Conservation (phyloP, 2,113 vertebrate species). For the Dunckerocampus dactyliophorus region DNA sequence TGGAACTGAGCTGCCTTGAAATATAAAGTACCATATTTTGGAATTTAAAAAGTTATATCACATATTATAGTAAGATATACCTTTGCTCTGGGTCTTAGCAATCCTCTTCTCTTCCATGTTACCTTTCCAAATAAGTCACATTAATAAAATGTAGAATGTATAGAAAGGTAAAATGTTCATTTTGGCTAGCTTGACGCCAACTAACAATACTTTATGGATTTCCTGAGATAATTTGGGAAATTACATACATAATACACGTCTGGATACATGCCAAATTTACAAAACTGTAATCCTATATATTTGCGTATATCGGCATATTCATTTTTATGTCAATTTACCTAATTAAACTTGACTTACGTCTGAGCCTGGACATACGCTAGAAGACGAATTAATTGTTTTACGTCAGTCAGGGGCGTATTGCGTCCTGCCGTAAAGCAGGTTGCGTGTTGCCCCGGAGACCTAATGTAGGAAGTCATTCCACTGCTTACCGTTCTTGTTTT, state of each 20-base stretch:
- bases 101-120: slow-evolving; percentile 20
- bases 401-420: slow-evolving; percentile 20
- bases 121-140: neutral
- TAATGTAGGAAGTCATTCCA: slow-evolving; percentile 67
- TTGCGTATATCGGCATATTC: neutral
- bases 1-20: slow-evolving; percentile 21
- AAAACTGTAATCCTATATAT: neutral
- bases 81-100: slow-evolving; percentile 17
- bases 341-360: neutral
- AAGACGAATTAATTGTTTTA: neutral
- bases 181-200: too few relatives aligned
- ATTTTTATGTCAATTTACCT: neutral
- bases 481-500: slow-evolving; percentile 34
- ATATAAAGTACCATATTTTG: neutral
- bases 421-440: slow-evolving; percentile 63
- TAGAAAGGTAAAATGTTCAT: too few relatives aligned
- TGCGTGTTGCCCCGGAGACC: slow-evolving; percentile 63
- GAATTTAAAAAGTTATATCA: neutral
- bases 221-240: too few relatives aligned
- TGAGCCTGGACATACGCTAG: neutral
- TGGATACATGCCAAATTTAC: too few relatives aligned
- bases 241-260: too few relatives aligned
- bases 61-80: slow-evolving; percentile 20
- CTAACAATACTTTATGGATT: too few relatives aligned
- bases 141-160: neutral